Evolutionary conservation across 1,140 invertebrate species (phyloP).

Genomic region (Ptiloglossa arizonensis): DNA sequence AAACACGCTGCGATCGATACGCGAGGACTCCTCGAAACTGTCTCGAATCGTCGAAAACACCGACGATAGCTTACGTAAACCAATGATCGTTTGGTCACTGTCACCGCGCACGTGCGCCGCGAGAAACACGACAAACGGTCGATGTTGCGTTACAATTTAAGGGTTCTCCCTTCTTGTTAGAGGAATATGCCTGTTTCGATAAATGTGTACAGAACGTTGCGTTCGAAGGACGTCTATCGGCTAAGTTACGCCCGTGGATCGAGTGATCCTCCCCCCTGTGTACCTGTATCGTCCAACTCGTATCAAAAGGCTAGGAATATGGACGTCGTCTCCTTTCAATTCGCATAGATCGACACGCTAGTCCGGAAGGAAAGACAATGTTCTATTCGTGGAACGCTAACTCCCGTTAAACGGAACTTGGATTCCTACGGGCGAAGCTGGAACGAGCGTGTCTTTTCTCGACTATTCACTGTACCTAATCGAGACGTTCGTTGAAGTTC

Average conservation of each 20-base stretch:
- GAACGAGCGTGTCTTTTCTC: too few species aligned
- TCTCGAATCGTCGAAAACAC: too few species aligned
- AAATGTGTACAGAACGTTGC: constrained; percentile 5
- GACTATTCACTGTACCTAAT: too few species aligned
- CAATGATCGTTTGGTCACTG: too few species aligned
- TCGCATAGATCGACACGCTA: background rate
- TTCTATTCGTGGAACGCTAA: background rate
- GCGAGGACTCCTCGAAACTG: too few species aligned
- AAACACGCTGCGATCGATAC: too few species aligned
- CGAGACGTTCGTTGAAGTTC: background rate
- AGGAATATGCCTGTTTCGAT: background rate
- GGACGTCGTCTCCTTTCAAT: background rate
- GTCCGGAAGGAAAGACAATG: background rate
- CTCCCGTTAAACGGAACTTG: too few species aligned
- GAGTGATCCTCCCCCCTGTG: background rate
- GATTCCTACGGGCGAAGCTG: too few species aligned
- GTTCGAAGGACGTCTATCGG: background rate
- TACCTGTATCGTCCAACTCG: background rate
- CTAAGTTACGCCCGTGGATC: background rate
- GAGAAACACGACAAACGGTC: too few species aligned
- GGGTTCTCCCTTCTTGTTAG: background rate
- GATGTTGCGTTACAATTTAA: background rate
- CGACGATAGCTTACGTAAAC: too few species aligned
- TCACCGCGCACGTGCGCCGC: too few species aligned
- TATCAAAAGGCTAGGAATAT: background rate